phyloP scores from a whole-genome alignment of 2,113 vertebrate genomes.

The Periophthalmus modestus region DNA sequence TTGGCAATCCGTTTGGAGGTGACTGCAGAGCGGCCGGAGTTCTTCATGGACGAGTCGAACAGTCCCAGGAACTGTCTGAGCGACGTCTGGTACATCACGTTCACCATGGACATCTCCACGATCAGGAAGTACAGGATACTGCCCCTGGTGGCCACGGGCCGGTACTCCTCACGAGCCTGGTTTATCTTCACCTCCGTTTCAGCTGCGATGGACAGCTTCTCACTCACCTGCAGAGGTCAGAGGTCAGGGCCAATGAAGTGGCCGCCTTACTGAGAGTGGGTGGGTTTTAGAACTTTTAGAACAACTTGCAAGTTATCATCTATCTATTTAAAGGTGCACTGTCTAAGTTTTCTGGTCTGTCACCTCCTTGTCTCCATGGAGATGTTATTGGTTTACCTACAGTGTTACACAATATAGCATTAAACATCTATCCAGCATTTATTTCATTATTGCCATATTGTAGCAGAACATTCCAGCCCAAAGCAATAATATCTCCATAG shows the following conservation, averaged over 20 bases:
- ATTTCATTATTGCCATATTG: too few relatives aligned
- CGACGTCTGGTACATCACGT: constrained; percentile 87
- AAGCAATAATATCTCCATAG: too few relatives aligned
- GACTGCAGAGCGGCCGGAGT: constrained; percentile 77
- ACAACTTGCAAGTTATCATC: too few relatives aligned
- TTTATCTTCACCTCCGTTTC: constrained; percentile 86
- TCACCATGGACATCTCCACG: constrained; percentile 86
- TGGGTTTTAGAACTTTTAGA: too few relatives aligned
- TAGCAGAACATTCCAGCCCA: too few relatives aligned
- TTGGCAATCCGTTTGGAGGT: constrained; percentile 80
- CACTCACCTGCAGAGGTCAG: constrained; percentile 75
- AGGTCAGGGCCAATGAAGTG: not conserved
- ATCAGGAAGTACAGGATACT: constrained; percentile 88
- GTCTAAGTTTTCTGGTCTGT: too few relatives aligned
- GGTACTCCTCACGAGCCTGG: constrained; percentile 83
- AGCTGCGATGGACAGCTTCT: constrained; percentile 79
- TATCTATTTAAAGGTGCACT: too few relatives aligned
- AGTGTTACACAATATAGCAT: too few relatives aligned
- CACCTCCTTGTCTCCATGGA: too few relatives aligned
- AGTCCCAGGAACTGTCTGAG: constrained; percentile 83
- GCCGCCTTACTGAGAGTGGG: too few relatives aligned
- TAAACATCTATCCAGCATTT: too few relatives aligned
- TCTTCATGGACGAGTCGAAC: constrained; percentile 81
- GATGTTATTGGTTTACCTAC: too few relatives aligned
- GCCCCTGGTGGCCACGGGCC: constrained; percentile 81